Percentiles rank a stretch among this genome's conserved stretches.
Conservation (phyloP, 2,113 vertebrate genomes). For the Alethe diademata region DNA sequence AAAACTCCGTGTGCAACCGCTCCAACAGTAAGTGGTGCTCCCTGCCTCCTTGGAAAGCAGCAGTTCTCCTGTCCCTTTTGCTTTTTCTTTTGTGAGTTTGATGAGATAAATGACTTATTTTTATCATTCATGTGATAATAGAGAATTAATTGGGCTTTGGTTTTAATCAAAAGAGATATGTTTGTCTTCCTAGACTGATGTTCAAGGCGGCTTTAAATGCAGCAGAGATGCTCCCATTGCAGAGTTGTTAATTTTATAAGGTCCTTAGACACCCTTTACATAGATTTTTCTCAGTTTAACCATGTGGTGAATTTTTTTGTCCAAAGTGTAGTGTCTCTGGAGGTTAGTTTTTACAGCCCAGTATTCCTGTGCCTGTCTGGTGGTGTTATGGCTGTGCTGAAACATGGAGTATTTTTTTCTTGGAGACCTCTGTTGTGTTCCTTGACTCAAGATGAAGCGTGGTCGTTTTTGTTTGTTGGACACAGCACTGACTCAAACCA, state of each 20-base stretch:
- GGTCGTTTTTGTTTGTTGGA: background rate
- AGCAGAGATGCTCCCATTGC: background rate
- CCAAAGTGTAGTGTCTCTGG: background rate
- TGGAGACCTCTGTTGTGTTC: background rate
- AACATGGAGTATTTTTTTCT: background rate
- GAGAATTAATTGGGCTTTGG: background rate
- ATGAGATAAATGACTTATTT: background rate
- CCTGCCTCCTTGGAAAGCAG: background rate
- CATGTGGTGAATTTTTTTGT: background rate
- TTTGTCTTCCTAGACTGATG: background rate
- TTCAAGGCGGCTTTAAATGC: background rate
- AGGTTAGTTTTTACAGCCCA: background rate
- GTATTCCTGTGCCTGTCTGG: background rate
- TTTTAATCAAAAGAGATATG: background rate
- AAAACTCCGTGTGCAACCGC: slow-evolving; percentile 59
- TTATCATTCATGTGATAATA: background rate
- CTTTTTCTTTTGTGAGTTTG: background rate
- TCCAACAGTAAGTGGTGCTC: slow-evolving; percentile 81
- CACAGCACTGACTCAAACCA: background rate
- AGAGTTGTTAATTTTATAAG: background rate
- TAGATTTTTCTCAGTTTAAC: background rate
- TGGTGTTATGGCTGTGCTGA: background rate
- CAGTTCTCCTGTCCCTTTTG: background rate
- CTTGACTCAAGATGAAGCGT: background rate
- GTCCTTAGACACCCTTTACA: background rate